A percentile compares a stretch with the other conserved stretches of the same genome.
Evolutionary conservation across 2,113 vertebrate genomes (phyloP).

Genomic region (Platysternon megacephalum): DNA sequence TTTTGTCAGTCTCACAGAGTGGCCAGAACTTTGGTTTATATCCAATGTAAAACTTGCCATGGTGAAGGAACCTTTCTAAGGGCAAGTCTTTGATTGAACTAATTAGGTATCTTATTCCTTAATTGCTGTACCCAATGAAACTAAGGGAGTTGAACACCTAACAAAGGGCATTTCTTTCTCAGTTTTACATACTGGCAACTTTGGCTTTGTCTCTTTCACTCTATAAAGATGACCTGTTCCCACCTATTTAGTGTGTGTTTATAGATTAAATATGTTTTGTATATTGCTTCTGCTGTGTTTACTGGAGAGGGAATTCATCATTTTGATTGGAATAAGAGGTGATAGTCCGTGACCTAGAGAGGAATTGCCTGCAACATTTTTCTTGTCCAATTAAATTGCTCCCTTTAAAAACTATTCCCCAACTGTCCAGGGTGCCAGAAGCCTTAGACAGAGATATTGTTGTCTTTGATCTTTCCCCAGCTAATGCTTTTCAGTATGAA

Average conservation of each 20-base stretch:
- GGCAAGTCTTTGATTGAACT: not conserved
- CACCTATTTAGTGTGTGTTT: not conserved
- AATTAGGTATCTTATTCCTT: fast-evolving
- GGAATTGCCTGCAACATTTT: not conserved
- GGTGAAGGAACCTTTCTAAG: not conserved
- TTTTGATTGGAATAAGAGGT: not conserved
- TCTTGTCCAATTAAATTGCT: not conserved
- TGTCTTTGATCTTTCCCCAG: not conserved
- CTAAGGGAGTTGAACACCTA: not conserved
- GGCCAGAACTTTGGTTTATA: not conserved
- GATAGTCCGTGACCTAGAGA: not conserved
- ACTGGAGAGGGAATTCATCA: not conserved
- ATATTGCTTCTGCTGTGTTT: not conserved
- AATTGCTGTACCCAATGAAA: not conserved
- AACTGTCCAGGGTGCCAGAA: not conserved
- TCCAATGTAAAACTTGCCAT: fast-evolving
- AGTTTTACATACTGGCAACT: not conserved
- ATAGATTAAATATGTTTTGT: not conserved
- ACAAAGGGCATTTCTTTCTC: fast-evolving
- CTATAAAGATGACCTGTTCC: not conserved
- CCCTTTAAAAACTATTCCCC: not conserved
- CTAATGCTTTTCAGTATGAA: fast-evolving
- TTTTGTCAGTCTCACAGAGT: not conserved
- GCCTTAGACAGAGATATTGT: not conserved
- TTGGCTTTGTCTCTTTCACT: not conserved